A percentile compares a stretch with the other conserved stretches of the same genome.
Conservation (phyloP, 2,113 vertebrate genomes). For the Alces alces region DNA sequence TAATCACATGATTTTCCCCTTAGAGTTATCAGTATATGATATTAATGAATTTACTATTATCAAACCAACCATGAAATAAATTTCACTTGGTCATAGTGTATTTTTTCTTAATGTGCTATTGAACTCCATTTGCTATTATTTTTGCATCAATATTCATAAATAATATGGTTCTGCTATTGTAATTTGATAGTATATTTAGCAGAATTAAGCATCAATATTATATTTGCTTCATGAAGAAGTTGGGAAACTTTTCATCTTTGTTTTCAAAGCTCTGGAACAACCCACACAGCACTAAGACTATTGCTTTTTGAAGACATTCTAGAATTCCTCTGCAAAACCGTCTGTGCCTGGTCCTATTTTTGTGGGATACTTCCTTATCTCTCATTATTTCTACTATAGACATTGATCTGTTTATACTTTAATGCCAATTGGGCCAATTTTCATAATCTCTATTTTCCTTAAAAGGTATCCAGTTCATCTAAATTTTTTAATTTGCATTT, state of each 20-base stretch:
- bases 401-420: neutral
- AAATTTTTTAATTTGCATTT: neutral
- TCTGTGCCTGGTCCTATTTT: neutral
- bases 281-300: neutral
- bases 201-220: neutral
- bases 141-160: neutral
- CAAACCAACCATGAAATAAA: neutral
- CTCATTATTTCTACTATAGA: neutral
- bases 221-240: neutral
- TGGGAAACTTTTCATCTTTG: neutral
- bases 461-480: neutral
- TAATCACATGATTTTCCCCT: neutral
- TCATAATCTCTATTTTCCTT: neutral
- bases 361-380: neutral
- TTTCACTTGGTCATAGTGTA: neutral
- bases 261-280: neutral
- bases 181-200: neutral
- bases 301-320: neutral
- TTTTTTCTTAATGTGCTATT: neutral
- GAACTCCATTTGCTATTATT: neutral
- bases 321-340: neutral
- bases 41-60: neutral
- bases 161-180: neutral
- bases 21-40: neutral
- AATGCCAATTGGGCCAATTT: neutral